A percentile compares a stretch with the other conserved stretches of the same genome.
Evolutionary conservation across 2,113 vertebrate species (phyloP).

Genomic region (Pelusios castaneus): DNA sequence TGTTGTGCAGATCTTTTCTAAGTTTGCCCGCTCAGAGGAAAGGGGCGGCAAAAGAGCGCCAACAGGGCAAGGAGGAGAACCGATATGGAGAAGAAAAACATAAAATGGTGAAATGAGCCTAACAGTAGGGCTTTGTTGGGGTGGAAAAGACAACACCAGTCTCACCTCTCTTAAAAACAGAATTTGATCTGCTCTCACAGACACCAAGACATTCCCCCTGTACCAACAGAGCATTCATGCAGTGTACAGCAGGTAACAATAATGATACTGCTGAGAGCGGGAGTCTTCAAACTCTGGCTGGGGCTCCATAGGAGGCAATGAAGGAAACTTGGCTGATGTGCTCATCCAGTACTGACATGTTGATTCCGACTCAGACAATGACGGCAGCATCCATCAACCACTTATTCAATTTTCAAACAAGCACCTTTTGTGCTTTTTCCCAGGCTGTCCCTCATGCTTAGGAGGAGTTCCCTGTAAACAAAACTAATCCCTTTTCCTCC

Average conservation of each 20-base stretch:
- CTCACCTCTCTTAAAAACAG: slow-evolving; percentile 1
- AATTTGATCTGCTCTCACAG: neutral
- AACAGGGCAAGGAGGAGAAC: too few relatives aligned
- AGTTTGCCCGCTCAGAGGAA: too few relatives aligned
- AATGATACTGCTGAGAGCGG: neutral
- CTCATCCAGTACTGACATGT: neutral
- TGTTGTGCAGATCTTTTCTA: too few relatives aligned
- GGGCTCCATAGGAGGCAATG: rapidly evolving
- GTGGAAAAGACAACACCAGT: neutral
- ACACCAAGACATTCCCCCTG: slow-evolving; percentile 25
- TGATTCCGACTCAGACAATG: neutral
- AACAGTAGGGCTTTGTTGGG: neutral
- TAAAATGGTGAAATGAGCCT: too few relatives aligned
- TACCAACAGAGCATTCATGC: slow-evolving; percentile 37
- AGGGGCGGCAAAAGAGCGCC: too few relatives aligned
- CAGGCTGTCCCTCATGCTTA: neutral
- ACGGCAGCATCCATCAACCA: neutral
- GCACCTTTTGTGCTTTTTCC: neutral
- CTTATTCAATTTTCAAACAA: neutral
- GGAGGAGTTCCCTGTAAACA: neutral
- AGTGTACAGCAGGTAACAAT: slow-evolving; percentile 44
- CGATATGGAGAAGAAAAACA: too few relatives aligned
- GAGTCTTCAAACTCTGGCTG: neutral
- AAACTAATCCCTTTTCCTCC: neutral
- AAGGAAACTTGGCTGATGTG: slow-evolving; percentile 5